Evolutionary conservation across 2,797 vertebrate species (phyloP), one percentile per base, ranked within the genome.

Genomic region (Danio aesculapii): DNA sequence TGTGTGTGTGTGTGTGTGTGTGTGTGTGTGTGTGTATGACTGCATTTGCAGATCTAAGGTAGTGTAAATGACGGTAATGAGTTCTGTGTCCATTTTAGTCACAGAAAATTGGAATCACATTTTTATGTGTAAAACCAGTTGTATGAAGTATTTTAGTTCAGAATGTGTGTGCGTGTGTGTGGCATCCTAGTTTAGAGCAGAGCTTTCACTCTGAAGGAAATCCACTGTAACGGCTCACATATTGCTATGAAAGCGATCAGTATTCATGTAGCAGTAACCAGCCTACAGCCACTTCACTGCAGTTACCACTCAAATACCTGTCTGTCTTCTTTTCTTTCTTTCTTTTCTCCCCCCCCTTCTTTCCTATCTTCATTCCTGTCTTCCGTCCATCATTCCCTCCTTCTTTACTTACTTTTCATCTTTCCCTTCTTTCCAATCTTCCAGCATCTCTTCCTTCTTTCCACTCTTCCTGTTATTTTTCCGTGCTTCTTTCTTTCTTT

Each of bases 201-300:
- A 77, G 17, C 53, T 61, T 68, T 49, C 53, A 43, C 58, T 71
- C 17, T 68, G 39, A 76, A 81, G 30, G 21, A 79, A 43, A 72
- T 79, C 76, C 30, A 77, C 80, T 71, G 53, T 59, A 75, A 81
- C 2, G n/a, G 53, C 55, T 72, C 75, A 58, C 71, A 68, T 46
- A 49, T 64, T 69, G 58, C 9, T 17, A 30, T 74, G 43, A 55
- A 74, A 58, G 72, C 74, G 46, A 43, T 81, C 67, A 77, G 58
- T 70, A 63, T 66, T 67, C 61, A 83, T 71, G 53, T 46, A 76
- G 49, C 66, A 66, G 55, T 59, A 69, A 47, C 53, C 64, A 58
- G 66, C 52, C 52, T 58, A 58, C 10, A 9, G 75, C 62, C 63
- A 66, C 41, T 58, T 52, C 64, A 62, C 43, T 50, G 64, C 62